Evolutionary conservation across 1,140 invertebrate genomes (phyloP).

Genomic region (Calephelis nemesis): DNA sequence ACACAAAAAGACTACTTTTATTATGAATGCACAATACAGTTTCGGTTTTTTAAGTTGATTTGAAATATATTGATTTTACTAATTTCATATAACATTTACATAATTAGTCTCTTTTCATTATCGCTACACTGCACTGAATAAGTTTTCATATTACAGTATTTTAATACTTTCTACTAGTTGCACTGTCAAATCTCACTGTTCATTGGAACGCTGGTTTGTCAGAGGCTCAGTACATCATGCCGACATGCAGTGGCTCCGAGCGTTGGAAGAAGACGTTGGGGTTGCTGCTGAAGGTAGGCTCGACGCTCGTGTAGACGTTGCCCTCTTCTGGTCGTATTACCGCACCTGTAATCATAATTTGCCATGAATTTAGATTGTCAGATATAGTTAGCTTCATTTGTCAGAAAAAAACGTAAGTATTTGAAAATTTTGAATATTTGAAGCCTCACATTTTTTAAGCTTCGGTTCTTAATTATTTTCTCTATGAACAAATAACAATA

Average conservation of each 20-base stretch:
- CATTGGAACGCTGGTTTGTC: slow-evolving; percentile 71
- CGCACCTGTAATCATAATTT: slow-evolving; percentile 78
- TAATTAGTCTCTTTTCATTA: not conserved
- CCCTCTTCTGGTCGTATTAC: slow-evolving; percentile 88
- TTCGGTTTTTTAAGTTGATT: no score
- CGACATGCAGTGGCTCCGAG: slow-evolving; percentile 86
- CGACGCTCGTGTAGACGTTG: slow-evolving; percentile 89
- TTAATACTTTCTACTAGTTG: slow-evolving; percentile 39
- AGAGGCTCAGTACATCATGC: slow-evolving; percentile 88
- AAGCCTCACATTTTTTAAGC: no score
- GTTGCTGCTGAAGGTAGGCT: slow-evolving; percentile 90
- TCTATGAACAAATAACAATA: no score
- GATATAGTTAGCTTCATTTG: not conserved
- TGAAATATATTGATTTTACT: no score
- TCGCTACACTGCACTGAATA: not conserved
- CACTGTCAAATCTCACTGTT: slow-evolving; percentile 74
- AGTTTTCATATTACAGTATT: slow-evolving; percentile 3
- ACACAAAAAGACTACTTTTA: no score
- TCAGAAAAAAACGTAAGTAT: no score
- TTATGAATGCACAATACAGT: no score
- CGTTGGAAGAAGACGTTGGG: slow-evolving; percentile 92
- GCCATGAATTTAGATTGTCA: not conserved
- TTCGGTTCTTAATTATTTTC: no score
- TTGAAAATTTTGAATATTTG: no score
- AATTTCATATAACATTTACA: not conserved